Percentiles rank a stretch among this genome's conserved stretches.
Evolutionary conservation across 2,113 vertebrate species (phyloP).

Genomic region (Toxotes jaculatrix): DNA sequence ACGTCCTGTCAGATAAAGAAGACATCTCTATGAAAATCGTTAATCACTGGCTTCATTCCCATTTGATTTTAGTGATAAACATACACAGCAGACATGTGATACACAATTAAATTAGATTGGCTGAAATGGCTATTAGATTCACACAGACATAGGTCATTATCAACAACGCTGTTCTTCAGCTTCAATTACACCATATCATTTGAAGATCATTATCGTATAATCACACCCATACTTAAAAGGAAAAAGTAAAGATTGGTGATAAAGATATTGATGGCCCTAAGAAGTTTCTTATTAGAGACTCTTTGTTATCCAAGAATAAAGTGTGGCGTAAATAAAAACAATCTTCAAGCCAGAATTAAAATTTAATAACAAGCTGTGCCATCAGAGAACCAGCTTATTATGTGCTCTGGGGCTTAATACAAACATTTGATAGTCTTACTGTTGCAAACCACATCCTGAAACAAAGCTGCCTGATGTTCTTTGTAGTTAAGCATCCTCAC

Average conservation of each 20-base stretch:
- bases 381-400: constrained; percentile 60
- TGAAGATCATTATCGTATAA: constrained; percentile 62
- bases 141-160: constrained; percentile 57
- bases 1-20: constrained; percentile 51
- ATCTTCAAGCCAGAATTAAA: constrained; percentile 66
- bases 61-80: constrained; percentile 64
- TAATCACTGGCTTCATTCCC: constrained; percentile 43
- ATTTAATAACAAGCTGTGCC: constrained; percentile 60
- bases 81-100: constrained; percentile 44
- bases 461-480: constrained; percentile 77
- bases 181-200: constrained; percentile 60
- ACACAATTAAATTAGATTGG: constrained; percentile 61
- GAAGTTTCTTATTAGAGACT: constrained; percentile 47
- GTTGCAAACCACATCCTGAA: constrained; percentile 64
- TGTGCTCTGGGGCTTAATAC: constrained; percentile 67
- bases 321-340: constrained; percentile 61
- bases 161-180: constrained; percentile 40
- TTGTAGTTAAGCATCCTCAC: constrained; percentile 76
- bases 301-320: constrained; percentile 68
- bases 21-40: constrained; percentile 47
- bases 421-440: constrained; percentile 72
- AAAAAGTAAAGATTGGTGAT: constrained; percentile 22
- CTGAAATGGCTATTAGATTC: constrained; percentile 64
- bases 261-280: constrained; percentile 40
- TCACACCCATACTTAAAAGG: constrained; percentile 25